Evolutionary conservation across 2,113 vertebrate species (phyloP), one percentile per base, ranked within the genome.

Genomic region (Megaleporinus macrocephalus): DNA sequence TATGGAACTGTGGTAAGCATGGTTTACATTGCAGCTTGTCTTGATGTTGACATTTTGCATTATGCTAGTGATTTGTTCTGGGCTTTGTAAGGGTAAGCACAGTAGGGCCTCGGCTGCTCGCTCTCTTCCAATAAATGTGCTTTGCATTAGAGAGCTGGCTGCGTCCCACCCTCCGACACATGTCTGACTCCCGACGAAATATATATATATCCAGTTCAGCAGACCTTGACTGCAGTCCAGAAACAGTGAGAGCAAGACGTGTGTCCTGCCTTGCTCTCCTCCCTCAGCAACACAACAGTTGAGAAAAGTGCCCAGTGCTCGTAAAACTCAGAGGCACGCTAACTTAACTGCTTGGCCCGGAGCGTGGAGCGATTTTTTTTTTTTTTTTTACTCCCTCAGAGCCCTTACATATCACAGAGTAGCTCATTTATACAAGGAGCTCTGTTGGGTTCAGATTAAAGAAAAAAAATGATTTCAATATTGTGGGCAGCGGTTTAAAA

Each of bases 311-410:
- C 57, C 24, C 57, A 61, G 57, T 24, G 24, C 57, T 61, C n/a
- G 10, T 61, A 61, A 88, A 89, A 89, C 70, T 59, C 49, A 75
- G 83, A 85, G 73, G 72, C 73, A 65, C 81, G 84, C 87, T 81
- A 86, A 85, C 75, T 81, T 81, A 87, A 71, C 20, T 69, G 47
- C 65, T 83, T 47, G 71, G 77, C 41, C 78, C 78, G 22, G 30
- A 73, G 72, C 81, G 59, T 47, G 13, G 86, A 70, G 18, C 26
- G 30, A 68, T 55, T 73, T 53, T 76, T 78, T 44, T 73, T 78
- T 55, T 73, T 53, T 76, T 78, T 44, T 73, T 71, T 1, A 4
- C 75, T 78, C 27, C 55, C 51, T 77, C 82, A 62, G 53, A 76
- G 73, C 65, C 78, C 79, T 49, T 65, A 14, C 33, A 81, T 47